Percentiles rank a stretch among this genome's conserved stretches.
Evolutionary conservation across 2,888 invertebrate species (phyloP).

Genomic region (Mythimna impura): DNA sequence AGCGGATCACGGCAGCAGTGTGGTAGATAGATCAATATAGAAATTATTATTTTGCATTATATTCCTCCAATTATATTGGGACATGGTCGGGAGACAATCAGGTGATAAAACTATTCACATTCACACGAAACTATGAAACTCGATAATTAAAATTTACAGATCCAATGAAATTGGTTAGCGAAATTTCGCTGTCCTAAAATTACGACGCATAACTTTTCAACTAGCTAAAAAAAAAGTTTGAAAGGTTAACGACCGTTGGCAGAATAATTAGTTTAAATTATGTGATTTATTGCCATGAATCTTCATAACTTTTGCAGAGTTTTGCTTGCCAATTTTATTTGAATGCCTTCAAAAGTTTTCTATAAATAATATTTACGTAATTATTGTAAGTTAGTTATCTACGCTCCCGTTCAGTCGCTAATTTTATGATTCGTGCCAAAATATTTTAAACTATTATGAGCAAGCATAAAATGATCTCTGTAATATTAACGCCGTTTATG

Average conservation of each 20-base stretch:
- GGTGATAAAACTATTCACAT: background rate
- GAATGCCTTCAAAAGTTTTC: background rate
- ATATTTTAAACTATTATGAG: conserved; percentile 55
- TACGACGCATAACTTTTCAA: background rate
- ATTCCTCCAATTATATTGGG: conserved; percentile 23
- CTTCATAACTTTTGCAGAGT: background rate
- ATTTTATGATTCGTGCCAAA: conserved; percentile 64
- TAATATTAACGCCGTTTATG: conserved; percentile 40
- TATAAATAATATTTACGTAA: conserved; percentile 10
- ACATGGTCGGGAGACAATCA: conserved; percentile 16
- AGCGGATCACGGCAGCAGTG: conserved; percentile 41
- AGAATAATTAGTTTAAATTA: background rate
- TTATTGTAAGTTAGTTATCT: conserved; percentile 18
- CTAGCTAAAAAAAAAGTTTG: background rate
- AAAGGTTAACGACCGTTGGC: background rate
- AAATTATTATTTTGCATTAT: conserved; percentile 52
- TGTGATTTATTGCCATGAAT: too few species aligned
- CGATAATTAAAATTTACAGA: background rate
- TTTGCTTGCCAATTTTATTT: background rate
- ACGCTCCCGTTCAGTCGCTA: conserved; percentile 42
- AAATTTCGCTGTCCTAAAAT: background rate
- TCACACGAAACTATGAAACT: background rate
- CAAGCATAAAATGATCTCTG: conserved; percentile 63
- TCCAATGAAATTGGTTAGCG: background rate
- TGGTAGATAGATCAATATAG: conserved; percentile 59